phyloP scores from a whole-genome alignment of 2,888 invertebrate genomes.

The Trissoscelio sp. region DNA sequence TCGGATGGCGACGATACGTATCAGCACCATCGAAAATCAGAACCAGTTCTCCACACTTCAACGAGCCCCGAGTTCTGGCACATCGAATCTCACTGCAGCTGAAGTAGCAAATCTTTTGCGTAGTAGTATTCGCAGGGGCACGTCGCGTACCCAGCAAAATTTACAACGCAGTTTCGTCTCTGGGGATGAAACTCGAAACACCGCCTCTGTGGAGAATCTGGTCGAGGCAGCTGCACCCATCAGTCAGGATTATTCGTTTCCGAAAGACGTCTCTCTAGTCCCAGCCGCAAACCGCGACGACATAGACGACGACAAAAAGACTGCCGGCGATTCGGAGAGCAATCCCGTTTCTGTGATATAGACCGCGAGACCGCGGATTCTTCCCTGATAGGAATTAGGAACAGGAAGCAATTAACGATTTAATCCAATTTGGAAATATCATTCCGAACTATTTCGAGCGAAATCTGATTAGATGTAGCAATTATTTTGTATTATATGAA shows the following conservation, averaged over 20 bases:
- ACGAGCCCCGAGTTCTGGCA: constrained; percentile 50
- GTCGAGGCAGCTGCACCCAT: constrained; percentile 82
- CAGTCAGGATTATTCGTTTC: constrained; percentile 78
- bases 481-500: constrained; percentile 48
- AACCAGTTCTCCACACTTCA: constrained; percentile 60
- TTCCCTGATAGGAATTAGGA: constrained; percentile 53
- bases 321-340: constrained; percentile 80
- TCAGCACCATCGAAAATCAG: constrained; percentile 73
- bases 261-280: constrained; percentile 79
- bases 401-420: not conserved
- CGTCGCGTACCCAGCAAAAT: constrained; percentile 79
- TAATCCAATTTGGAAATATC: too few relatives aligned
- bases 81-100: constrained; percentile 84
- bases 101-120: constrained; percentile 86
- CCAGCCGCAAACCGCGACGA: constrained; percentile 64
- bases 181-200: constrained; percentile 72
- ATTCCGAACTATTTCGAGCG: constrained; percentile 6
- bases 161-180: constrained; percentile 74
- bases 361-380: constrained; percentile 69
- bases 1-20: constrained; percentile 72
- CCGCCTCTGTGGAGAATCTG: constrained; percentile 80
- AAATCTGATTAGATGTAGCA: constrained; percentile 15
- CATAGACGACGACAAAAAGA: constrained; percentile 79
- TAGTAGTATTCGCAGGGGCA: constrained; percentile 85
- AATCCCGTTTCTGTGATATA: constrained; percentile 83